These are phyloP conservation scores for Chloroceryle inda DNA, from an alignment of 2,797 vertebrate species.

Conservation along the genomic window DNA sequence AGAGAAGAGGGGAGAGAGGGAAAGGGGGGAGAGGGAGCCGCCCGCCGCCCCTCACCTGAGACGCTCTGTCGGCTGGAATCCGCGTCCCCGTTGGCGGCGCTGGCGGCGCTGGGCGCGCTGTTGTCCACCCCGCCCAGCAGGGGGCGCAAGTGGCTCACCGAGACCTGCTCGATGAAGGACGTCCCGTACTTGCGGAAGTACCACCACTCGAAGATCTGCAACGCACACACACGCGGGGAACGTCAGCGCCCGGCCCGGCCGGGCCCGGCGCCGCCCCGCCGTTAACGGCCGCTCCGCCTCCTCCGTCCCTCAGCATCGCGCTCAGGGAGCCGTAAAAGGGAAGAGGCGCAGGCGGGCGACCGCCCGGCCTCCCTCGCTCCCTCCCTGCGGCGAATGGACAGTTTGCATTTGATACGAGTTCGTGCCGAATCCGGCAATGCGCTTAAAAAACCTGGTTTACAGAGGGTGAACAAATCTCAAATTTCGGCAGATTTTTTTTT, in stretches of 20 bases:
- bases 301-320: background rate
- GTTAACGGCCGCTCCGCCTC: background rate
- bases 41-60: conserved; percentile 86
- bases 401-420: rapidly evolving
- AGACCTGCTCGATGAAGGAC: conserved; percentile 98
- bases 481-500: background rate
- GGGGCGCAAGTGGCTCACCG: conserved; percentile 96
- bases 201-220: conserved; percentile 99
- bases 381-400: rapidly evolving
- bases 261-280: background rate
- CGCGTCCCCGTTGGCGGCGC: conserved; percentile 90
- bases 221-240: conserved; percentile 1
- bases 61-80: conserved; percentile 95
- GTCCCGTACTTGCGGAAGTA: conserved; percentile 99
- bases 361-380: background rate
- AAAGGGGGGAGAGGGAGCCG: background rate
- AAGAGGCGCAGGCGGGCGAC: too few relatives aligned
- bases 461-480: background rate
- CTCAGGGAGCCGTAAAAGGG: background rate
- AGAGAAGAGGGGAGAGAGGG: too few relatives aligned
- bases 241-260: background rate
- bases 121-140: conserved; percentile 98
- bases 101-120: conserved; percentile 91
- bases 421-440: background rate
- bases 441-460: background rate